Evolutionary conservation across 30 jellyfish, hydroid and myxozoan genomes (phyloP).

Genomic region (Phacellophora camtschatica): DNA sequence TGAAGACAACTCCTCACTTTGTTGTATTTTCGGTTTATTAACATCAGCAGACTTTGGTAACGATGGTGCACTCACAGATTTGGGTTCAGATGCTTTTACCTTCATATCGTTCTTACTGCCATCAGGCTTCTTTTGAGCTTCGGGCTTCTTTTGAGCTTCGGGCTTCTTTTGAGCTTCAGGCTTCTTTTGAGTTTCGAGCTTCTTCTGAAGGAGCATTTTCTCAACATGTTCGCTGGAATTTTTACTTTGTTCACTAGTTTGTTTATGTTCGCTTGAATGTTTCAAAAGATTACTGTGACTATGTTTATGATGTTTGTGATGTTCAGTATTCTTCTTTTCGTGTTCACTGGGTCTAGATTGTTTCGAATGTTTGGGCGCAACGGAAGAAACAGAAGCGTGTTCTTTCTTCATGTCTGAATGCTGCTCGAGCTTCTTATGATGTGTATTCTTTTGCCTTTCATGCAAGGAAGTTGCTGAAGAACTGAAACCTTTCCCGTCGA

Average conservation of each 20-base stretch:
- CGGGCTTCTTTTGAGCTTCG: not conserved
- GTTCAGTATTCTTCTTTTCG: constrained; percentile 41
- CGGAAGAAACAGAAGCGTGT: not conserved
- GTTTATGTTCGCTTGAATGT: not conserved
- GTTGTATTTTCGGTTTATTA: not conserved
- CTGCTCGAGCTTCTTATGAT: not conserved
- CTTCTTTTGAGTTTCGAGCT: not conserved
- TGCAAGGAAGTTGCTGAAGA: constrained; percentile 9
- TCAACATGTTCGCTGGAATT: not conserved
- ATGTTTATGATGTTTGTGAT: constrained; percentile 58
- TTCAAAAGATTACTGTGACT: constrained; percentile 22
- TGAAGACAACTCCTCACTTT: constrained; percentile 41
- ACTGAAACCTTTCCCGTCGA: not conserved
- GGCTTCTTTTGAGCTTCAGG: not conserved
- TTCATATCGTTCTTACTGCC: not conserved
- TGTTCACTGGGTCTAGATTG: constrained; percentile 5
- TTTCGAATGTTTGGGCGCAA: constrained; percentile 12
- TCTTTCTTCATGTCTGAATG: constrained; percentile 26
- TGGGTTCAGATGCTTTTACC: constrained; percentile 1
- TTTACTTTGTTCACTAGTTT: not conserved
- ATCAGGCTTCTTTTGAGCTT: constrained; percentile 7
- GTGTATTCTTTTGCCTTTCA: not conserved
- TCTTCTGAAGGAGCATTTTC: too few relatives aligned
- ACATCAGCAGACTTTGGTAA: constrained; percentile 16
- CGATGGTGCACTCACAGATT: not conserved